These are phyloP conservation scores for Trichomycterus rosablanca DNA, from an alignment of 2,113 vertebrate genomes.

Conservation along the genomic window DNA sequence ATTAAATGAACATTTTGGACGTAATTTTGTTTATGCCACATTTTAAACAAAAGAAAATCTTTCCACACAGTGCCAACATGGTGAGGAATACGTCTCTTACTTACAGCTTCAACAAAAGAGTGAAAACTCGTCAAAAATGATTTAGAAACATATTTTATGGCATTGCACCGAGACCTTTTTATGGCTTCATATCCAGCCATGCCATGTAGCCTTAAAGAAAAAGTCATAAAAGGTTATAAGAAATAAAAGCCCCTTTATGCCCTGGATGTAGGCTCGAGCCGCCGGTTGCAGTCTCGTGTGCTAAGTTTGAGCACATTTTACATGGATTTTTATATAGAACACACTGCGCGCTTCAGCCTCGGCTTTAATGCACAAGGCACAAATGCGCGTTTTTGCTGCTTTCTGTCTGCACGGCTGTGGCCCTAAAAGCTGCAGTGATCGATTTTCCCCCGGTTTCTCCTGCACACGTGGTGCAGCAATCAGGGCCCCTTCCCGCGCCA, in stretches of 20 bases:
- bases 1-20: too few relatives aligned
- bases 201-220: too few relatives aligned
- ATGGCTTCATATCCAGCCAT: too few relatives aligned
- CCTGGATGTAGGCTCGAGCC: too few relatives aligned
- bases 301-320: conserved; percentile 24
- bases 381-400: conserved; percentile 44
- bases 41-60: background rate
- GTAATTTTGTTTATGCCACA: background rate
- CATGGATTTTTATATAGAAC: conserved; percentile 26
- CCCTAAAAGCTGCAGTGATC: conserved; percentile 80
- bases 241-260: conserved; percentile 20
- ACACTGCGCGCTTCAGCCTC: conserved; percentile 12
- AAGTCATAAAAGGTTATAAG: background rate
- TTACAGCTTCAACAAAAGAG: too few relatives aligned
- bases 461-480: conserved; percentile 79
- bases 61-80: background rate
- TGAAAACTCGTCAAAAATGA: too few relatives aligned
- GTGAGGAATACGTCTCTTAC: too few relatives aligned
- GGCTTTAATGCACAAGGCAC: conserved; percentile 29
- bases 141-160: too few relatives aligned
- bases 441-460: conserved; percentile 78
- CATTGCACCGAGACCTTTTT: too few relatives aligned
- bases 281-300: too few relatives aligned
- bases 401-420: conserved; percentile 69
- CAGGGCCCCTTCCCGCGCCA: conserved; percentile 76